A percentile compares a stretch with the other conserved stretches of the same genome.
phyloP scores from a whole-genome alignment of 2,113 vertebrate species.

The Plecotus auritus region DNA sequence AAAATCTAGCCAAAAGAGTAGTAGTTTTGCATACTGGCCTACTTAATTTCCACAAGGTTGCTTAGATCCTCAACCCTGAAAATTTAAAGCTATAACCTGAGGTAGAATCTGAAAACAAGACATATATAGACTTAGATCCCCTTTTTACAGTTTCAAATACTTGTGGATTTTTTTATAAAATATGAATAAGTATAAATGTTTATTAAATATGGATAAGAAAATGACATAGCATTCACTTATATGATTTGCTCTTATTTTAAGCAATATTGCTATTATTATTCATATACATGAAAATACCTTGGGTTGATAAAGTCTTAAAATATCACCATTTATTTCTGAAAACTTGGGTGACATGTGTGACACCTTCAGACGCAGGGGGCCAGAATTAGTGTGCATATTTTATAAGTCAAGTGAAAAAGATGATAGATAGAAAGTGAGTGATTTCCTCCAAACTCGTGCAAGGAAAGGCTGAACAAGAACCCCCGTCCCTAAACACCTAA shows the following conservation, averaged over 20 bases:
- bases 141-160: not conserved
- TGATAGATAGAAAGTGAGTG: not conserved
- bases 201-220: slow-evolving; percentile 33
- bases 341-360: not conserved
- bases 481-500: not conserved
- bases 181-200: not conserved
- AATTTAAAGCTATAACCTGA: not conserved
- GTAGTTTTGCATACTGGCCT: not conserved
- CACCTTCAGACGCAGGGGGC: not conserved
- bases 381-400: slow-evolving; percentile 4
- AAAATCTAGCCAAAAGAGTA: slow-evolving; percentile 19
- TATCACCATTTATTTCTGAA: not conserved
- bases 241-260: slow-evolving; percentile 1
- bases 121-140: not conserved
- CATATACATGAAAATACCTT: not conserved
- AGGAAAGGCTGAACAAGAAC: slow-evolving; percentile 9
- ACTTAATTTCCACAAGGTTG: not conserved
- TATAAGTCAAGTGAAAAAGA: not conserved
- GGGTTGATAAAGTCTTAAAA: not conserved
- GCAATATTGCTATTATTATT: not conserved
- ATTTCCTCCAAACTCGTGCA: slow-evolving; percentile 7
- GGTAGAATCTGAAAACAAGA: not conserved
- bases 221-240: slow-evolving; percentile 3
- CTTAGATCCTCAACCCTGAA: not conserved
- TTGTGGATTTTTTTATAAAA: not conserved